Evolutionary conservation across 1,140 invertebrate genomes (phyloP).

Genomic region (Drosophila saltans): DNA sequence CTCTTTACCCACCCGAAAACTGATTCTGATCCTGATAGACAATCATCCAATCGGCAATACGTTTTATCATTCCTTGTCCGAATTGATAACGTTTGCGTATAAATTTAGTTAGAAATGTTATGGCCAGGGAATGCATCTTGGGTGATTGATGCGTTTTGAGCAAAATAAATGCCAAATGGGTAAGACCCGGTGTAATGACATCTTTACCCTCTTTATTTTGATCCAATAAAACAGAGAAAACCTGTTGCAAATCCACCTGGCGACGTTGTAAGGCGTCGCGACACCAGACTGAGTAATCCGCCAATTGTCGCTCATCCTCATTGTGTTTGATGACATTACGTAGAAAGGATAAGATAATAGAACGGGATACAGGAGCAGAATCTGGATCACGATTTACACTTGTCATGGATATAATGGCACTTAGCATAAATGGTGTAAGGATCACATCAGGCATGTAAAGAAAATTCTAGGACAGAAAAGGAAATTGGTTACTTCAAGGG

Average conservation of each 20-base stretch:
- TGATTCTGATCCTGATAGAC: constrained; percentile 77
- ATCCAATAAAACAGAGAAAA: constrained; percentile 74
- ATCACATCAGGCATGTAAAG: constrained; percentile 70
- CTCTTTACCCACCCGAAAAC: constrained; percentile 57
- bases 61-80: constrained; percentile 72
- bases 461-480: constrained; percentile 60
- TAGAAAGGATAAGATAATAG: constrained; percentile 67
- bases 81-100: constrained; percentile 75
- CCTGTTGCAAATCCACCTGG: constrained; percentile 71
- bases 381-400: constrained; percentile 75
- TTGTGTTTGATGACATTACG: constrained; percentile 75
- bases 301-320: constrained; percentile 66
- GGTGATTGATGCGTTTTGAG: constrained; percentile 64
- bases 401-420: constrained; percentile 77
- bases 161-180: constrained; percentile 69
- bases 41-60: constrained; percentile 76
- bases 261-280: constrained; percentile 72
- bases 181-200: constrained; percentile 73
- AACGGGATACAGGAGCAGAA: constrained; percentile 54
- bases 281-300: constrained; percentile 75
- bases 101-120: constrained; percentile 73
- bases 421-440: constrained; percentile 76
- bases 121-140: constrained; percentile 65
- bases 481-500: not conserved
- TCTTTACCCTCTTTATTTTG: constrained; percentile 82